A percentile compares a stretch with the other conserved stretches of the same genome.
phyloP scores from a whole-genome alignment of 2,113 vertebrate species.

The Peucedramus taeniatus region DNA sequence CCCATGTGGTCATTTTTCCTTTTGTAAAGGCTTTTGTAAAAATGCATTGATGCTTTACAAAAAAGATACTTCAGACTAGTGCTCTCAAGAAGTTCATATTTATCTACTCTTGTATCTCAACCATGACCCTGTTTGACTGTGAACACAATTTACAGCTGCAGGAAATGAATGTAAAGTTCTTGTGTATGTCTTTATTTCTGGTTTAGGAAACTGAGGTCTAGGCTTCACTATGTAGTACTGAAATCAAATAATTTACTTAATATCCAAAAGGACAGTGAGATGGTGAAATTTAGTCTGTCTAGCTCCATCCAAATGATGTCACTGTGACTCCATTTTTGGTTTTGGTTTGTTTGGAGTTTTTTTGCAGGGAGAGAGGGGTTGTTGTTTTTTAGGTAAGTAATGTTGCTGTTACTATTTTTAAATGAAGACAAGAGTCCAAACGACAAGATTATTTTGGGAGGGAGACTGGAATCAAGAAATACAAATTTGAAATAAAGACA shows the following conservation, averaged over 20 bases:
- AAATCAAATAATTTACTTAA: background rate
- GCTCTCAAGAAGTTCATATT: background rate
- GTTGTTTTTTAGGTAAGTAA: background rate
- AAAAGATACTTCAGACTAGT: background rate
- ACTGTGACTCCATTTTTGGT: background rate
- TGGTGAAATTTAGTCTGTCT: background rate
- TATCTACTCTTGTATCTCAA: background rate
- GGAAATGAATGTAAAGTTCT: background rate
- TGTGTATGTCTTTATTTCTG: background rate
- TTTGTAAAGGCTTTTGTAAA: background rate
- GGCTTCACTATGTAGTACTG: background rate
- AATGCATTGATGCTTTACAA: background rate
- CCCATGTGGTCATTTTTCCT: background rate
- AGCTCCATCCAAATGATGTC: background rate
- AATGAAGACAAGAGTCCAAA: background rate
- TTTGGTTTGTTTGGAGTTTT: background rate
- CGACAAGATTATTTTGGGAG: background rate
- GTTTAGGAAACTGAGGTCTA: background rate
- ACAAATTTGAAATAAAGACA: background rate
- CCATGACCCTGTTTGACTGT: background rate
- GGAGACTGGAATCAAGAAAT: background rate
- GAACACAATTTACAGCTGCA: background rate
- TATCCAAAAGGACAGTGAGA: background rate
- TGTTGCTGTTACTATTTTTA: background rate
- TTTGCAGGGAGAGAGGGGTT: fast-evolving